A percentile compares a stretch with the other conserved stretches of the same genome.
Conservation (phyloP, 2,113 vertebrate genomes). For the Phyllostomus discolor region DNA sequence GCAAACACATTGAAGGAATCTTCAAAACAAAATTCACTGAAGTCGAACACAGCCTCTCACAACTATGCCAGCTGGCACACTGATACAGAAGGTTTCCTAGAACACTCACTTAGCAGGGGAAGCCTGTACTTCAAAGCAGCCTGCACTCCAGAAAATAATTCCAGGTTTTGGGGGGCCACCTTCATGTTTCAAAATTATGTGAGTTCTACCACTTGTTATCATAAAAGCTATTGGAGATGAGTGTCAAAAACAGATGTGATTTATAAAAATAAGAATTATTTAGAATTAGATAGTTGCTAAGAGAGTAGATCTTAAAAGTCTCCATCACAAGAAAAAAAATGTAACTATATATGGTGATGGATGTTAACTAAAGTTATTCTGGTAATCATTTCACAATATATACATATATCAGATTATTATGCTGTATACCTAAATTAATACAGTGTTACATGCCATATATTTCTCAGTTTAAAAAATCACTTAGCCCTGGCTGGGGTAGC, state of each 20-base stretch:
- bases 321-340: not conserved
- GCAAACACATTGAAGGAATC: too few relatives aligned
- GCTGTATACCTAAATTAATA: not conserved
- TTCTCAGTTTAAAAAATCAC: not conserved
- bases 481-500: not conserved
- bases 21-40: too few relatives aligned
- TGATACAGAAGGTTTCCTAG: too few relatives aligned
- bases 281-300: not conserved
- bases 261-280: conserved; percentile 14
- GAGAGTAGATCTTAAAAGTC: not conserved
- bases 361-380: not conserved
- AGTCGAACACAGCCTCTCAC: too few relatives aligned
- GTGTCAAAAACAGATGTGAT: not conserved
- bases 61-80: too few relatives aligned
- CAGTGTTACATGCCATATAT: not conserved
- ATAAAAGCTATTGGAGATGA: not conserved
- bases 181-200: not conserved
- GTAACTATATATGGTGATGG: not conserved
- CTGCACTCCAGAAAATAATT: too few relatives aligned
- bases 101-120: too few relatives aligned
- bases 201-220: not conserved
- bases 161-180: too few relatives aligned
- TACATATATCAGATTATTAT: not conserved
- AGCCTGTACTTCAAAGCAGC: too few relatives aligned
- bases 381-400: not conserved